Percentiles rank a stretch among this genome's conserved stretches.
phyloP scores from a whole-genome alignment of 2,113 vertebrate species.

The Cyprinus carpio region DNA sequence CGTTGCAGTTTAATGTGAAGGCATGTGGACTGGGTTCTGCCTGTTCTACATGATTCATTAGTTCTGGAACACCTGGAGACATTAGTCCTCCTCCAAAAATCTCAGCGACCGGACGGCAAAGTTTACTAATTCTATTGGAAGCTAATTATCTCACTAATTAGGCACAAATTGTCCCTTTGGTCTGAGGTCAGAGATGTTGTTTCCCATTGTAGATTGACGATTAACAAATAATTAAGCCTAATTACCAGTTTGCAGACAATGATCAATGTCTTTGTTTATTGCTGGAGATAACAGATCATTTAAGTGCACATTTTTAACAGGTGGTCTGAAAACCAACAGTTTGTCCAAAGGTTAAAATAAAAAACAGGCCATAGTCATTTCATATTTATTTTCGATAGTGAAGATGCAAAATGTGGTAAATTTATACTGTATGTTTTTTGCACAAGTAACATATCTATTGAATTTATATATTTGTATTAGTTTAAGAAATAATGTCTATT shows the following conservation, averaged over 20 bases:
- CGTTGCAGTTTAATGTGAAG: slow-evolving; percentile 11
- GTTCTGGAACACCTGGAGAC: slow-evolving; percentile 19
- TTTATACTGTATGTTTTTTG: neutral
- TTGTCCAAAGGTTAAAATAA: neutral
- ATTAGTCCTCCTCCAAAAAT: neutral
- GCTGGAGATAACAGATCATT: neutral
- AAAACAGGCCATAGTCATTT: neutral
- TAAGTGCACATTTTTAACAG: neutral
- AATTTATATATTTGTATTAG: neutral
- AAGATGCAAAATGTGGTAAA: neutral
- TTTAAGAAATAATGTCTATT: neutral
- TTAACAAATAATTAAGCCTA: slow-evolving; percentile 21
- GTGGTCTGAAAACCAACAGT: neutral
- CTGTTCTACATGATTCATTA: slow-evolving; percentile 12
- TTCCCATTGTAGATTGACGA: neutral
- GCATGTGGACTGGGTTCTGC: neutral
- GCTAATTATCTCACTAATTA: slow-evolving; percentile 19
- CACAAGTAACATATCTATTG: neutral
- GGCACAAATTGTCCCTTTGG: neutral
- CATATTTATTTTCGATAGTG: neutral
- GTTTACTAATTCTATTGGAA: neutral
- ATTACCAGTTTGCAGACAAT: neutral
- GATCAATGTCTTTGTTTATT: slow-evolving; percentile 5
- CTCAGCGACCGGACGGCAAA: neutral
- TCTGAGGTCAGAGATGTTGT: slow-evolving; percentile 3